Percentiles rank a stretch among this genome's conserved stretches.
Conservation (phyloP, 2,888 invertebrate species). For the Hetaerina titia region DNA sequence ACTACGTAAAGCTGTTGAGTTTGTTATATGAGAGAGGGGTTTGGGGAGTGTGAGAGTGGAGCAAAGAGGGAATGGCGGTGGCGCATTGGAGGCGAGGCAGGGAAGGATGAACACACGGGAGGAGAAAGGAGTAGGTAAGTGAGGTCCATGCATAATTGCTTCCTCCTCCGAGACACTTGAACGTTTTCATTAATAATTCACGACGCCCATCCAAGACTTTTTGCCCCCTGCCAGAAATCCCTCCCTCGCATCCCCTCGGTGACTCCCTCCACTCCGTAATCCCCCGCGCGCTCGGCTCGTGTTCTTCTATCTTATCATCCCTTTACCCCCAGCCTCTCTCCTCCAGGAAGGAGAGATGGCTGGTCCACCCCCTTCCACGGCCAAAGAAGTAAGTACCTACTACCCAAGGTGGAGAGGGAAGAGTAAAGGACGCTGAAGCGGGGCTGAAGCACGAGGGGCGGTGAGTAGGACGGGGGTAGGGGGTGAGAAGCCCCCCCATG, state of each 20-base stretch:
- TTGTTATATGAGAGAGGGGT: neutral
- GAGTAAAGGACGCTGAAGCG: too few species aligned
- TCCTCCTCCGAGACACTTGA: conserved; percentile 71
- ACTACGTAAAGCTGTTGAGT: neutral
- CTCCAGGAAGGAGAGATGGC: neutral
- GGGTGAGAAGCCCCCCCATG: neutral
- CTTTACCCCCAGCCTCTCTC: conserved; percentile 29
- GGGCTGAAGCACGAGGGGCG: neutral
- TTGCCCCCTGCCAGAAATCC: conserved; percentile 38
- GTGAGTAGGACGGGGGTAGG: neutral
- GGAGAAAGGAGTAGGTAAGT: neutral
- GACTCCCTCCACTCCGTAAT: neutral
- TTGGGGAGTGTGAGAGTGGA: neutral
- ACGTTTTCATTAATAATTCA: conserved; percentile 71
- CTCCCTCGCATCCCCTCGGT: conserved; percentile 38
- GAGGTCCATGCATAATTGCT: conserved; percentile 71
- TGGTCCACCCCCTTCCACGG: neutral
- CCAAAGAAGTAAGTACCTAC: neutral
- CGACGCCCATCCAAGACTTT: conserved; percentile 57
- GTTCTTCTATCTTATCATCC: neutral
- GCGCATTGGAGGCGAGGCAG: neutral
- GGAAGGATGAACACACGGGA: neutral
- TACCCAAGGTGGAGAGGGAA: neutral
- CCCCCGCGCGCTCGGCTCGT: neutral
- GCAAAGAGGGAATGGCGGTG: neutral